Conservation (phyloP, 2,797 vertebrate species). For the Mastacembelus armatus region DNA sequence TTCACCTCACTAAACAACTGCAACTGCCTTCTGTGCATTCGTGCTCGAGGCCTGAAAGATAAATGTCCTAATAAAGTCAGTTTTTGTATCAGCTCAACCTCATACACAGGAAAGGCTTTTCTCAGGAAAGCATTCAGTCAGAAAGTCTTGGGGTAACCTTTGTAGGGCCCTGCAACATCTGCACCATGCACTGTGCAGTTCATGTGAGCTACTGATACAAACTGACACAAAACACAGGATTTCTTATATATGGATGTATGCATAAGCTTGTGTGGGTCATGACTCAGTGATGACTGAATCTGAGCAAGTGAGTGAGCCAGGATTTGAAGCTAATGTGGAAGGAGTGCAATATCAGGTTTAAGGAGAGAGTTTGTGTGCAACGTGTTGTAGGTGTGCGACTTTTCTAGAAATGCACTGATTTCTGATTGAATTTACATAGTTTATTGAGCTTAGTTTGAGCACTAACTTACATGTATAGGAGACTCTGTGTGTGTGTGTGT, state of each 20-base stretch:
- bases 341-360: background rate
- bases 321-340: background rate
- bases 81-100: background rate
- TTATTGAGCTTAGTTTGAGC: constrained; percentile 7
- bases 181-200: background rate
- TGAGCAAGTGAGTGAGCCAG: background rate
- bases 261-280: background rate
- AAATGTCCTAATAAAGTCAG: background rate
- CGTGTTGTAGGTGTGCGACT: background rate
- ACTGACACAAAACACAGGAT: constrained; percentile 9
- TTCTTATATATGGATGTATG: constrained; percentile 3
- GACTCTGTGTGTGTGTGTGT: background rate
- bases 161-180: background rate
- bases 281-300: background rate
- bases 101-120: background rate
- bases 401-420: constrained; percentile 25
- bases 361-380: background rate
- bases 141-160: background rate
- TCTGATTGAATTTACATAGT: no score
- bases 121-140: background rate
- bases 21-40: background rate
- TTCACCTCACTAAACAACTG: background rate
- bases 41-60: no score
- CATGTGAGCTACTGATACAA: background rate
- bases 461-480: constrained; percentile 1